phyloP scores from a whole-genome alignment of 2,113 vertebrate species.

The Nyctibius bracteatus region DNA sequence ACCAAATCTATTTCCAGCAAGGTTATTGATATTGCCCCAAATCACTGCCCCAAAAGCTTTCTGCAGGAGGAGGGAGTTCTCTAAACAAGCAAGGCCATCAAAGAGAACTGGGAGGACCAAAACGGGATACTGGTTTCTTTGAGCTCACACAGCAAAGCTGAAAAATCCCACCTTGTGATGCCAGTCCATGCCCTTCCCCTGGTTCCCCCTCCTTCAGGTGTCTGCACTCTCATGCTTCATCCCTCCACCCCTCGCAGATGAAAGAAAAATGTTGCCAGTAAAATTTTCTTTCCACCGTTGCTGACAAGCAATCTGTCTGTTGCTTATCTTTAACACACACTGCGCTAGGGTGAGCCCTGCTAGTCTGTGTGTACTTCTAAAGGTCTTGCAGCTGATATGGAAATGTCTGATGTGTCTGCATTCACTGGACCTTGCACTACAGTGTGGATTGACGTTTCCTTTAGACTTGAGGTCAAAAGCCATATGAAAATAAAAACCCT shows the following conservation, averaged over 20 bases:
- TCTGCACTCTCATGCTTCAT: background rate
- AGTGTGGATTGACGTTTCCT: background rate
- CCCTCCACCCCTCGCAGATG: background rate
- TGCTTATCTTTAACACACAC: background rate
- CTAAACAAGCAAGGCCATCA: background rate
- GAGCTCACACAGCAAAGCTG: background rate
- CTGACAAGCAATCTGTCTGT: background rate
- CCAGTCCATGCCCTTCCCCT: background rate
- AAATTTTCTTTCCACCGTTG: background rate
- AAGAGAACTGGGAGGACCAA: background rate
- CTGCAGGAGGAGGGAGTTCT: background rate
- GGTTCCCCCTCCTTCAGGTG: background rate
- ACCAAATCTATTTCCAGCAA: background rate
- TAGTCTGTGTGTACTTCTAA: background rate
- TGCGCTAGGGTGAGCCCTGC: background rate
- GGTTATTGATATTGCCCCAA: background rate
- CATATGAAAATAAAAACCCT: background rate
- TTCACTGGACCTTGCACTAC: background rate
- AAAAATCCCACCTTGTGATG: background rate
- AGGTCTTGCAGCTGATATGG: background rate
- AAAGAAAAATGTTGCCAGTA: background rate
- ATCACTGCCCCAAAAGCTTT: background rate
- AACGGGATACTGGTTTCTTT: background rate
- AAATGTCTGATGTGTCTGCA: background rate
- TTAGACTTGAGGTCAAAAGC: background rate